phyloP scores from a whole-genome alignment of 1,140 invertebrate species.

The Leptoteleia sp. region DNA sequence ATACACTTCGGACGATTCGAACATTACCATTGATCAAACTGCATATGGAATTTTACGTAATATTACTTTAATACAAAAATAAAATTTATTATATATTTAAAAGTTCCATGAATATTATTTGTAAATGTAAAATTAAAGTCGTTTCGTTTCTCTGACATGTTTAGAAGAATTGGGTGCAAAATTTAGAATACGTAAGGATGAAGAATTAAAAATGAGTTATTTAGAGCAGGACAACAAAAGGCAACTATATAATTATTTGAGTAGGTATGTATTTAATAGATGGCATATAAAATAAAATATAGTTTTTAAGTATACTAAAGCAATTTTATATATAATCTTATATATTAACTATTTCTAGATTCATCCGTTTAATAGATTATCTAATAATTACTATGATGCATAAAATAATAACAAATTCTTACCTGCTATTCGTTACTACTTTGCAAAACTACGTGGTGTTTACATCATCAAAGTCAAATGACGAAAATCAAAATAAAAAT shows the following conservation, averaged over 20 bases:
- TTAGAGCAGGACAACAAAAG: constrained; percentile 91
- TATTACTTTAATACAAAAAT: too few species aligned
- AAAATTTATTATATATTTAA: too few species aligned
- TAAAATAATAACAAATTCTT: constrained; percentile 79
- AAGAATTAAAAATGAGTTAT: constrained; percentile 86
- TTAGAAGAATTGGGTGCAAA: constrained; percentile 65
- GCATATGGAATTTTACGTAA: constrained; percentile 72
- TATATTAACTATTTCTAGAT: constrained; percentile 80
- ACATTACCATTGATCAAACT: constrained; percentile 76
- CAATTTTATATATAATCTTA: background rate
- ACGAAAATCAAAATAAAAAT: too few species aligned
- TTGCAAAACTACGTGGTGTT: background rate
- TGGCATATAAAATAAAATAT: too few species aligned
- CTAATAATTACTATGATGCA: constrained; percentile 87
- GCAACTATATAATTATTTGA: constrained; percentile 86
- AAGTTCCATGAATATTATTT: too few species aligned
- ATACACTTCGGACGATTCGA: constrained; percentile 86
- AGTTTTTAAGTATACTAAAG: too few species aligned
- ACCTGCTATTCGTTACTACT: background rate
- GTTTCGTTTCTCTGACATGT: constrained; percentile 6
- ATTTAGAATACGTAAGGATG: constrained; percentile 72
- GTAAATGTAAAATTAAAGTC: too few species aligned
- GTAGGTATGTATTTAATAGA: constrained; percentile 82
- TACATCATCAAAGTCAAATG: background rate
- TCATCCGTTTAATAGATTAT: constrained; percentile 88